Evolutionary conservation across 2,888 invertebrate species (phyloP).

Genomic region (Sphaerophoria rueppellii): DNA sequence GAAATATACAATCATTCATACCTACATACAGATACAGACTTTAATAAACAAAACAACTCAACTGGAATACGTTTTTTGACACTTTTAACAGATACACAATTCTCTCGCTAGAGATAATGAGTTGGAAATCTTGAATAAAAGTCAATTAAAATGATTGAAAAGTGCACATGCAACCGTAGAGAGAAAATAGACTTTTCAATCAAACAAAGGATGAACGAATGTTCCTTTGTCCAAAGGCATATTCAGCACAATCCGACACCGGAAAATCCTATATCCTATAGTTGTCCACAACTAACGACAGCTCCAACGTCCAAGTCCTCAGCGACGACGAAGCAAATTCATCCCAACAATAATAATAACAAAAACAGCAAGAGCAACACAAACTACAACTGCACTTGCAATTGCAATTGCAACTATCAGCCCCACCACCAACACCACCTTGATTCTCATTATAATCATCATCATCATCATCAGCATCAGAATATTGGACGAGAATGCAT

Average conservation of each 20-base stretch:
- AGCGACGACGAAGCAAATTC: conserved; percentile 52
- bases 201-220: conserved; percentile 68
- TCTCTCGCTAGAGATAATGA: conserved; percentile 61
- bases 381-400: no score
- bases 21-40: background rate
- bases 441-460: conserved; percentile 32
- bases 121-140: conserved; percentile 71
- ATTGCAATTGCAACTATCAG: conserved; percentile 19
- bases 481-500: conserved; percentile 51
- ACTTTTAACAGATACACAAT: conserved; percentile 50
- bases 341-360: conserved; percentile 62
- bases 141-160: conserved; percentile 73
- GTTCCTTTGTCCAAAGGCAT: conserved; percentile 56
- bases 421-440: conserved; percentile 39
- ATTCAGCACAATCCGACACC: conserved; percentile 64
- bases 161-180: conserved; percentile 72
- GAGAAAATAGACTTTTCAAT: conserved; percentile 68
- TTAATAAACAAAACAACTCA: conserved; percentile 1
- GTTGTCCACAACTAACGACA: conserved; percentile 79
- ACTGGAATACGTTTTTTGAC: background rate
- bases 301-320: no score
- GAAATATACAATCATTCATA: no score
- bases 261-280: conserved; percentile 77
- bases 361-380: background rate
- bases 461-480: conserved; percentile 50